Evolutionary conservation across 2,113 vertebrate genomes (phyloP).

Genomic region (Seriola aureovittata): DNA sequence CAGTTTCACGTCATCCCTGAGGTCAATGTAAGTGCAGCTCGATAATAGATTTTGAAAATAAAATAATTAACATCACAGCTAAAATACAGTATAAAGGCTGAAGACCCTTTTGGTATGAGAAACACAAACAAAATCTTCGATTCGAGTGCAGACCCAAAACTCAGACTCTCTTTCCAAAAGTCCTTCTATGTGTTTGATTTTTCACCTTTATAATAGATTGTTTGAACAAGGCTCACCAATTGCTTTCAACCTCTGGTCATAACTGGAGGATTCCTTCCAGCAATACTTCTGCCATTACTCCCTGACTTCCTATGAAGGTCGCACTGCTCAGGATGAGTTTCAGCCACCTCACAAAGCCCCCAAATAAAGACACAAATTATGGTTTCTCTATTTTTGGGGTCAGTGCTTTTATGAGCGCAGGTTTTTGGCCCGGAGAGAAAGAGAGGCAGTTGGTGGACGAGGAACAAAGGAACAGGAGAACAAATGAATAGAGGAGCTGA

Average conservation of each 20-base stretch:
- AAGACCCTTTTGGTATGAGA: neutral
- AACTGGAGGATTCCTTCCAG: conserved; percentile 27
- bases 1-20: conserved; percentile 20
- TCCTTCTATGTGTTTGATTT: conserved; percentile 6
- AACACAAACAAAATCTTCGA: conserved; percentile 17
- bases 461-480: conserved; percentile 61
- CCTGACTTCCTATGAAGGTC: conserved; percentile 53
- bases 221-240: conserved; percentile 7
- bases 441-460: conserved; percentile 39
- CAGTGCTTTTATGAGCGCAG: conserved; percentile 60
- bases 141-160: fast-evolving
- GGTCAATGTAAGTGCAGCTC: conserved; percentile 13
- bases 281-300: conserved; percentile 13
- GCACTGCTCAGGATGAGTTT: conserved; percentile 31
- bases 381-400: conserved; percentile 63
- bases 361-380: conserved; percentile 52
- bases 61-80: neutral
- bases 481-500: conserved; percentile 70
- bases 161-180: neutral
- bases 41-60: neutral
- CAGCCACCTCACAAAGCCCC: conserved; percentile 33
- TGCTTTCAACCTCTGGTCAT: conserved; percentile 37
- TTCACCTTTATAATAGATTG: conserved; percentile 7
- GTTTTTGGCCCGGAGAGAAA: conserved; percentile 62
- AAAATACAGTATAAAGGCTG: neutral